Evolutionary conservation across 2,888 invertebrate genomes (phyloP).

Genomic region (Hanleya hanleyi): DNA sequence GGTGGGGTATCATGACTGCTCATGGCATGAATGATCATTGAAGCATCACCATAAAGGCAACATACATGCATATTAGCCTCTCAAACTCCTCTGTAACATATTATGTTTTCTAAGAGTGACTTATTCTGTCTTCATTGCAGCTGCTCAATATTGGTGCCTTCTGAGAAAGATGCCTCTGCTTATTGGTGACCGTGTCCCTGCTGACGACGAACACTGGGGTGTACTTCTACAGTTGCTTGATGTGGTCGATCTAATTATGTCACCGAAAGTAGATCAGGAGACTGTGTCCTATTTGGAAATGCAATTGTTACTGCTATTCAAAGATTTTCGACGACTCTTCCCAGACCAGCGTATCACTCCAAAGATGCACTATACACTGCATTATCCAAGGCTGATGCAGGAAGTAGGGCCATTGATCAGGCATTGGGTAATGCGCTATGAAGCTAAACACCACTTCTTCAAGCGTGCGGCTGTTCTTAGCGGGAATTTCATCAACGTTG

Average conservation of each 20-base stretch:
- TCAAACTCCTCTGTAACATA: too few relatives aligned
- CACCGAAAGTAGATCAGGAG: neutral
- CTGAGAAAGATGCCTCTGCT: neutral
- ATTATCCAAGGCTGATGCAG: slow-evolving; percentile 7
- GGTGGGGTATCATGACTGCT: too few relatives aligned
- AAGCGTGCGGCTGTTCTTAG: neutral
- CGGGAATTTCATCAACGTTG: neutral
- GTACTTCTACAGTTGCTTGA: neutral
- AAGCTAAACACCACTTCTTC: neutral
- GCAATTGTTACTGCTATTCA: neutral
- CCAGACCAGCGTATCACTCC: neutral
- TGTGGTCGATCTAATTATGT: neutral
- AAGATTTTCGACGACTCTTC: neutral
- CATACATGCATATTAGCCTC: too few relatives aligned
- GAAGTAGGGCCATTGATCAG: neutral
- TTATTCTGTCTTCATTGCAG: too few relatives aligned
- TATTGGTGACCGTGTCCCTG: neutral
- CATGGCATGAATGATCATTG: too few relatives aligned
- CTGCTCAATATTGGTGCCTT: neutral
- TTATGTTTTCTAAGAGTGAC: too few relatives aligned
- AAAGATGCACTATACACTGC: neutral
- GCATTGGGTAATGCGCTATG: slow-evolving; percentile 4
- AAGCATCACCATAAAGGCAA: too few relatives aligned
- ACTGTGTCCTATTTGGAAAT: neutral
- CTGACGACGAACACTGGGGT: neutral